Conservation (phyloP, 1,140 invertebrate genomes). For the Drosophila insularis region DNA sequence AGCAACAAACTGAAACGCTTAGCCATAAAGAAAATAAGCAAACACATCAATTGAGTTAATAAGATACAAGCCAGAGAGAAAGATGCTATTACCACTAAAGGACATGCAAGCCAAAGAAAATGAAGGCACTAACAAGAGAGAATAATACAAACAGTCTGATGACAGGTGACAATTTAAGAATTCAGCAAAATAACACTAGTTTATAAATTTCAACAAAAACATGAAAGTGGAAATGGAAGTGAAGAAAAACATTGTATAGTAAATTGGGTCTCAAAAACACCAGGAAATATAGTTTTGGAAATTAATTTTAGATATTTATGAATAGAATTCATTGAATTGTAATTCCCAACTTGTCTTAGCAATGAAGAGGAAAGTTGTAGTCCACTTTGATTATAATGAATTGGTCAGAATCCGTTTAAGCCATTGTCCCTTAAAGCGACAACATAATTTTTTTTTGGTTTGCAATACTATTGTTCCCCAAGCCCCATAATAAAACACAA, state of each 20-base stretch:
- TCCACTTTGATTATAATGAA: too few species aligned
- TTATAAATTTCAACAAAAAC: too few species aligned
- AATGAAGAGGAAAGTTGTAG: too few species aligned
- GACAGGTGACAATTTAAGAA: not conserved
- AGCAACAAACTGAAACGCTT: constrained; percentile 37
- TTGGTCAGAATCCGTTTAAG: too few species aligned
- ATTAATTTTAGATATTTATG: too few species aligned
- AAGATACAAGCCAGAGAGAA: constrained; percentile 31
- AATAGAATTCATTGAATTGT: too few species aligned
- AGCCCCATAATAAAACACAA: not conserved
- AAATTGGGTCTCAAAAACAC: too few species aligned
- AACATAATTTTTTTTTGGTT: not conserved
- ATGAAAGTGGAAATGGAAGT: too few species aligned
- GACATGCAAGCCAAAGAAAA: constrained; percentile 12
- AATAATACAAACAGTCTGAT: not conserved
- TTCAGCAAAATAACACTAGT: too few species aligned
- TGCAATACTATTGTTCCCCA: not conserved
- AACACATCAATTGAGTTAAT: constrained; percentile 60
- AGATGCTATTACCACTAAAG: constrained; percentile 18
- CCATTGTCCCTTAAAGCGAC: not conserved
- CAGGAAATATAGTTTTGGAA: too few species aligned
- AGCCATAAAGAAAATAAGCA: constrained; percentile 48
- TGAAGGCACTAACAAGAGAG: not conserved
- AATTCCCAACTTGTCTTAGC: too few species aligned
- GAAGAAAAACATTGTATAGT: too few species aligned